Evolutionary conservation across 2,888 invertebrate genomes (phyloP).

Genomic region (Noctua janthina): DNA sequence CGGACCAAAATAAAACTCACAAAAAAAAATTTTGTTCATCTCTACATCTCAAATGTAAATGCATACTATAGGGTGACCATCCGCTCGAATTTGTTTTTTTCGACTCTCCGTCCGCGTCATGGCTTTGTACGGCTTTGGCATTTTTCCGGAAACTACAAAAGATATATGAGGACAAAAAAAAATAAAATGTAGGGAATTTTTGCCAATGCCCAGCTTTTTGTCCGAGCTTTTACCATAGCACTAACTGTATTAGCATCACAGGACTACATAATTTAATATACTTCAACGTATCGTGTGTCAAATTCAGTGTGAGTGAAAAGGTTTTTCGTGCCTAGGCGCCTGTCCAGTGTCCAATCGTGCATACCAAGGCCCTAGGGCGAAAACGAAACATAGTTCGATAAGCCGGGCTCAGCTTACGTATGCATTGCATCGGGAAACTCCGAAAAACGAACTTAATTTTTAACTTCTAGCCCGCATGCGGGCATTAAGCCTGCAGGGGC

Average conservation of each 20-base stretch:
- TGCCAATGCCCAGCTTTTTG: not conserved
- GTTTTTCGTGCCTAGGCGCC: not conserved
- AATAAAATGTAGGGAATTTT: not conserved
- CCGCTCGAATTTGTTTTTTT: not conserved
- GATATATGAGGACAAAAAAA: not conserved
- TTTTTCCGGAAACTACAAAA: not conserved
- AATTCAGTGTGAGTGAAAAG: not conserved
- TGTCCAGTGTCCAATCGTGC: constrained; percentile 1
- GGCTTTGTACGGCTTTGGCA: not conserved
- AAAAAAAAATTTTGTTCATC: not conserved
- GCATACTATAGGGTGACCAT: not conserved
- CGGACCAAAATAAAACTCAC: not conserved
- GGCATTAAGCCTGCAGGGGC: not conserved
- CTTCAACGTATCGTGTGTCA: not conserved
- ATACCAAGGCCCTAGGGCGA: not conserved
- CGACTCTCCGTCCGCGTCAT: not conserved
- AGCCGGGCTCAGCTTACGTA: not conserved
- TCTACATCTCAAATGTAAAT: not conserved
- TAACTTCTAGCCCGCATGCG: not conserved
- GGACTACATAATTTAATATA: not conserved
- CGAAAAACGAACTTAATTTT: not conserved
- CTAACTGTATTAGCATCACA: not conserved
- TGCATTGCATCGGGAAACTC: not conserved
- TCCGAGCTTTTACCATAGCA: not conserved
- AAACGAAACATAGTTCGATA: not conserved